phyloP scores from a whole-genome alignment of 2,888 invertebrate genomes.

The Dusona sp. region DNA sequence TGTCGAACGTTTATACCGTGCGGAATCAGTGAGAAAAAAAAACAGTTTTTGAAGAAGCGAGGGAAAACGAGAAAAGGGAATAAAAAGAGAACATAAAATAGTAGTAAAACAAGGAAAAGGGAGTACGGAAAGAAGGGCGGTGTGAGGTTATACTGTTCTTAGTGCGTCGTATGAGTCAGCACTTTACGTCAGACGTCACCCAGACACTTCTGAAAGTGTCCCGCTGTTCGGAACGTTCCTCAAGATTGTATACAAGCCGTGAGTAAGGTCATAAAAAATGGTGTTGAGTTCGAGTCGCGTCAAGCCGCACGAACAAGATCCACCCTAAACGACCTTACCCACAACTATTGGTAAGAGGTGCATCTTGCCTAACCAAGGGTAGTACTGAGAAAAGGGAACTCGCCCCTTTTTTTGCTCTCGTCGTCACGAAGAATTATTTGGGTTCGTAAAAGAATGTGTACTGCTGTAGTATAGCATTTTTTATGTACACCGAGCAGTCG shows the following conservation, averaged over 20 bases:
- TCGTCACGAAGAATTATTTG: conserved; percentile 45
- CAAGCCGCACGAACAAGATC: conserved; percentile 65
- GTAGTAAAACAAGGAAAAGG: conserved; percentile 58
- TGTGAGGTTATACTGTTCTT: conserved; percentile 18
- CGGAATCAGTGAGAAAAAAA: background rate
- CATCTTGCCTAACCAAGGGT: conserved; percentile 68
- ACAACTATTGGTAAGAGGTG: conserved; percentile 32
- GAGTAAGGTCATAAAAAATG: conserved; percentile 69
- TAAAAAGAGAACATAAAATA: conserved; percentile 43
- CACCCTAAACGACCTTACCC: conserved; percentile 56
- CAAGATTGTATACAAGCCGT: conserved; percentile 58
- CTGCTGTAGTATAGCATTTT: background rate
- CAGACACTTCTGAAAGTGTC: conserved; percentile 64
- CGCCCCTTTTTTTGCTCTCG: background rate
- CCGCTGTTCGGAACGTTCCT: conserved; percentile 46
- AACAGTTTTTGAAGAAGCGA: background rate
- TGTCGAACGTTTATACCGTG: background rate
- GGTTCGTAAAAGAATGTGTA: conserved; percentile 45
- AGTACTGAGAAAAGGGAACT: conserved; percentile 34
- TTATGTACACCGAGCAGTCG: background rate
- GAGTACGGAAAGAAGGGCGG: conserved; percentile 31
- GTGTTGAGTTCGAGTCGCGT: conserved; percentile 38
- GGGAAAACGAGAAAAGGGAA: background rate
- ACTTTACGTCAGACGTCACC: conserved; percentile 61
- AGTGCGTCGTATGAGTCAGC: conserved; percentile 61